Conservation (phyloP, 2,888 invertebrate genomes). For the Scelioninae gen. 2 region DNA sequence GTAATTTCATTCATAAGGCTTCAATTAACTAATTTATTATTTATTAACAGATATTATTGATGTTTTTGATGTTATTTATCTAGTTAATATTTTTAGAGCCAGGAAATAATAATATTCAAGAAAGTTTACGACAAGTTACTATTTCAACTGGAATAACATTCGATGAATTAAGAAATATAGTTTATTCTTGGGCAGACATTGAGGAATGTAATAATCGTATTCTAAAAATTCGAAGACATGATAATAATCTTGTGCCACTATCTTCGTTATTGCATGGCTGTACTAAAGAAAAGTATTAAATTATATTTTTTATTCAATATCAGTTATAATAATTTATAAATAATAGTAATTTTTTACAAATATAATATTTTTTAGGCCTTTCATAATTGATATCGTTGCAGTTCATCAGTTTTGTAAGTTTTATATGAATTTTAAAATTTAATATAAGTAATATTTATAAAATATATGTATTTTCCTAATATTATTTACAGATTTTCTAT, state of each 20-base stretch:
- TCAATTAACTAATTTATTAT: too few relatives aligned
- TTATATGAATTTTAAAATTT: too few relatives aligned
- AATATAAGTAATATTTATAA: not conserved
- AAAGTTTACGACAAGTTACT: conserved; percentile 63
- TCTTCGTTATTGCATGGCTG: conserved; percentile 74
- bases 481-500: not conserved
- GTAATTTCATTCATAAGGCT: too few relatives aligned
- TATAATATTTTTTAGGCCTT: conserved; percentile 70
- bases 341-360: not conserved
- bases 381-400: conserved; percentile 75
- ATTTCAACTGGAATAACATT: conserved; percentile 64
- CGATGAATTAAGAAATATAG: conserved; percentile 65
- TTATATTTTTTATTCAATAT: too few relatives aligned
- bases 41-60: not conserved
- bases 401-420: conserved; percentile 75
- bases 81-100: conserved; percentile 61
- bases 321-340: too few relatives aligned
- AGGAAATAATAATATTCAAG: conserved; percentile 61
- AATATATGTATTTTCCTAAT: not conserved
- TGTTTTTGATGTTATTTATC: too few relatives aligned
- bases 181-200: conserved; percentile 64
- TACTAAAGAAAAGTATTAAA: conserved; percentile 67
- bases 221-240: conserved; percentile 75
- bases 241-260: conserved; percentile 75
- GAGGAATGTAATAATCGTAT: conserved; percentile 74